phyloP scores from a whole-genome alignment of 2,888 invertebrate species.

The Lochmaea crataegi region DNA sequence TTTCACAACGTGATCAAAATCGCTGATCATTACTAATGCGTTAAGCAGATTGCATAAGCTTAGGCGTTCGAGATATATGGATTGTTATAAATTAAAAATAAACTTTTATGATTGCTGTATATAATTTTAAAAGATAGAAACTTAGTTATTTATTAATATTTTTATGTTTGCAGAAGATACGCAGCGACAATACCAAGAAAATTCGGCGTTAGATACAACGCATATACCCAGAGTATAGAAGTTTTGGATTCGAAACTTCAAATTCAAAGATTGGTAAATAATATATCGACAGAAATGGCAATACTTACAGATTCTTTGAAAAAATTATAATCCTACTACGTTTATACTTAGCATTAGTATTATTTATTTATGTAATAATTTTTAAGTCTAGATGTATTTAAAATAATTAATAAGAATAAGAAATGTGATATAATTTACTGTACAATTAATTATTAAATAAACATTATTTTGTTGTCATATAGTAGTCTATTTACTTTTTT shows the following conservation, averaged over 20 bases:
- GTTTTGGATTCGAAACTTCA: constrained; percentile 93
- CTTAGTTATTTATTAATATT: not conserved
- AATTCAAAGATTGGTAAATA: constrained; percentile 84
- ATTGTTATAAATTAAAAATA: too few species aligned
- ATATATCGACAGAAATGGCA: constrained; percentile 84
- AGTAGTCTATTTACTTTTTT: too few species aligned
- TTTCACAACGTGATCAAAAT: too few species aligned
- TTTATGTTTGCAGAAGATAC: constrained; percentile 78
- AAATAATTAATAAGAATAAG: too few species aligned
- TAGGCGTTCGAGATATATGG: not conserved
- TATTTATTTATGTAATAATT: constrained; percentile 30
- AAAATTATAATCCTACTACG: constrained; percentile 69
- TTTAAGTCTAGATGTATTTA: not conserved
- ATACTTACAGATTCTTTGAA: constrained; percentile 80
- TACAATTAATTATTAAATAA: too few species aligned
- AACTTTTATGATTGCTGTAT: not conserved
- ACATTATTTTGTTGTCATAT: too few species aligned
- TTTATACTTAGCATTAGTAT: constrained; percentile 23
- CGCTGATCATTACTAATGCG: too few species aligned
- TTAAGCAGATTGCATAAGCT: not conserved
- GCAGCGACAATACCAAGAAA: constrained; percentile 91
- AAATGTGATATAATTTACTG: too few species aligned
- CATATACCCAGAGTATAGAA: constrained; percentile 95
- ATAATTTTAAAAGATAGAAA: not conserved
- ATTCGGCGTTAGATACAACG: constrained; percentile 94